Evolutionary conservation across 2,113 vertebrate species (phyloP), one percentile per base, ranked within the genome.

Genomic region (Zosterops borbonicus): DNA sequence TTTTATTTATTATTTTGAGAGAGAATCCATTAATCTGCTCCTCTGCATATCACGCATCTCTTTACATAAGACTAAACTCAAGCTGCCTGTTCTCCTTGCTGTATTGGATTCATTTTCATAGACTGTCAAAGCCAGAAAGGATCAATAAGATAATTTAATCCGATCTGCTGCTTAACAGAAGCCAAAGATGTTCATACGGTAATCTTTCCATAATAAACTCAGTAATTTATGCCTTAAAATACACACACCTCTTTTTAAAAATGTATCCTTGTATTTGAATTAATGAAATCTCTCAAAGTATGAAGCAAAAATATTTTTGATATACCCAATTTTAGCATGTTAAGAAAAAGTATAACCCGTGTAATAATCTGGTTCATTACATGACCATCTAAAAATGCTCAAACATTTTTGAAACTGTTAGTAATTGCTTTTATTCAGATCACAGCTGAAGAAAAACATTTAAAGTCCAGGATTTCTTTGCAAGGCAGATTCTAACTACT

Each of bases 91-190:
- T 87, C 75, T 87, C 62, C 76, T 77, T 83, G 47, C 59, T 92
- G 41, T 69, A 86, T 25, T 47, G 6, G 84, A 94, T 92, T 92
- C 65, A 74, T 91, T 91, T 86, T 64, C 92, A 91, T 44, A 94
- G 83, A 89, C n/a, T 92, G 85, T 74, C 92, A 91, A 93, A 91
- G 59, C 16, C 85, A 94, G 71, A 94, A 95, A 74, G 75, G 94
- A 88, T 95, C 95, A 93, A 92, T 96, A 80, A n/a, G 68, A 94
- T 93, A 77, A 95, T 96, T 91, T 94, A 97, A 95, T 93, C 95
- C 5, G 27, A 94, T 92, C 79, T 88, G 55, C 75, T 88, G 75
- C 76, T 91, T 90, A 95, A 90, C 63, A 88, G 79, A 93, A 95
- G 75, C 29, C 79, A 93, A 92, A 90, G 39, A 90, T 76, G 60